Evolutionary conservation across 2,888 invertebrate species (phyloP), one percentile per base, ranked within the genome.

Genomic region (Amblyjoppa fuscipennis): DNA sequence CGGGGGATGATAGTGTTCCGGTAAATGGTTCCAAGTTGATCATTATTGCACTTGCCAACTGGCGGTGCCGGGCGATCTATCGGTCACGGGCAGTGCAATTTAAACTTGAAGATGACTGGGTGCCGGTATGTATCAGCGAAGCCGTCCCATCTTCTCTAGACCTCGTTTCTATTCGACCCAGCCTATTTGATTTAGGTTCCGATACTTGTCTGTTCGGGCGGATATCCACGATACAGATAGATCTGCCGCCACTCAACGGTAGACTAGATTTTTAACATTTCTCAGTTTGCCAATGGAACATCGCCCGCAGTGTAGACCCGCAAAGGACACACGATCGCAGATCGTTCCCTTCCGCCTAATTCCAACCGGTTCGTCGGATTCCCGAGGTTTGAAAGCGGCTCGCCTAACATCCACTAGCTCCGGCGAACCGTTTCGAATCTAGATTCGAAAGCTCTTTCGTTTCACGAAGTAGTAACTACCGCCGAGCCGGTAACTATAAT

Each of bases 11-110:
- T 34, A 31, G 69, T 49, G 84, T 53, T 76, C 61, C 3, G 59
- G 81, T 66, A 74, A 81, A 84, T 74, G 73, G 77, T 76, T 71
- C 86, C 88, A 90, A 91, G 90, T 91, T 88, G 88, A 88, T 91
- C 91, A 92, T 92, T 91, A 91, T 91, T 91, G 90, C 90, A 90
- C 90, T 90, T 90, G 90, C 88, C 87, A 84, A 85, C 85, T 77
- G 85, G 84, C 84, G 45, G 81, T 16, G 81, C 25, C 28, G 68
- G 34, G 41, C 86, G 88, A 88, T 89, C 87, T 89, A 87, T 85
- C 68, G 86, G 85, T 79, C 87, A 78, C 81, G 85, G 86, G 86
- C 89, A 88, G 90, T 90, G 90, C 91, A 92, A 91, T 91, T 88
- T 88, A 88, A 89, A 89, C 88, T 88, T 87, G 85, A 87, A 77